phyloP scores from a whole-genome alignment of 2,113 vertebrate species.

The Polypterus bichir region DNA sequence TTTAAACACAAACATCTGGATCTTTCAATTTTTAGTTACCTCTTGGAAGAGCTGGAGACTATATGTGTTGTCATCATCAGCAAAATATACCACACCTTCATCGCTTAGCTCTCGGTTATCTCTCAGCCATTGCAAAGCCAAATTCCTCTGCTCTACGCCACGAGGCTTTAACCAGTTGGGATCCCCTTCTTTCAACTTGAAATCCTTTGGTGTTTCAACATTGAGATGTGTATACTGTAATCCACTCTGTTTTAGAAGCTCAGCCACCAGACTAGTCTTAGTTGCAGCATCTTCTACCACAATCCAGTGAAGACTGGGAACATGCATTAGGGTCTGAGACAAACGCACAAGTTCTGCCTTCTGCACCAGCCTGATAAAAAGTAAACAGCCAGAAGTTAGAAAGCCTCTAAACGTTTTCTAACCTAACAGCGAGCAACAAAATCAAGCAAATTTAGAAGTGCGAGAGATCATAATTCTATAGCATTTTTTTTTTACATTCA shows the following conservation, averaged over 20 bases:
- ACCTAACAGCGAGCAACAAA: no score
- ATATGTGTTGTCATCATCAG: slow-evolving; percentile 69
- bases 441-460: no score
- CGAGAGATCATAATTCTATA: no score
- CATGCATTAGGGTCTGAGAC: slow-evolving; percentile 57
- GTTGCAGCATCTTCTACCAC: slow-evolving; percentile 56
- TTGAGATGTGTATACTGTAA: slow-evolving; percentile 55
- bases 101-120: slow-evolving; percentile 37
- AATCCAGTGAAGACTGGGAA: slow-evolving; percentile 62
- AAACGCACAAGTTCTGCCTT: slow-evolving; percentile 62
- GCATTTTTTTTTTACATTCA: no score
- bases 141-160: slow-evolving; percentile 62
- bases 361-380: slow-evolving; percentile 48
- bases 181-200: slow-evolving; percentile 58
- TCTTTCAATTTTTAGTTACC: slow-evolving; percentile 27
- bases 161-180: slow-evolving; percentile 67
- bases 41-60: slow-evolving; percentile 62
- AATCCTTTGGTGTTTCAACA: slow-evolving; percentile 45
- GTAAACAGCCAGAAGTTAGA: no score
- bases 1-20: not conserved
- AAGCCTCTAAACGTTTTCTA: no score
- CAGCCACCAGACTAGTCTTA: slow-evolving; percentile 42
- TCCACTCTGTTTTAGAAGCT: slow-evolving; percentile 45
- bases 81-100: slow-evolving; percentile 60
- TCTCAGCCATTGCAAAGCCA: slow-evolving; percentile 58